phyloP scores from a whole-genome alignment of 2,797 vertebrate species.

The Myripristis jacobus region DNA sequence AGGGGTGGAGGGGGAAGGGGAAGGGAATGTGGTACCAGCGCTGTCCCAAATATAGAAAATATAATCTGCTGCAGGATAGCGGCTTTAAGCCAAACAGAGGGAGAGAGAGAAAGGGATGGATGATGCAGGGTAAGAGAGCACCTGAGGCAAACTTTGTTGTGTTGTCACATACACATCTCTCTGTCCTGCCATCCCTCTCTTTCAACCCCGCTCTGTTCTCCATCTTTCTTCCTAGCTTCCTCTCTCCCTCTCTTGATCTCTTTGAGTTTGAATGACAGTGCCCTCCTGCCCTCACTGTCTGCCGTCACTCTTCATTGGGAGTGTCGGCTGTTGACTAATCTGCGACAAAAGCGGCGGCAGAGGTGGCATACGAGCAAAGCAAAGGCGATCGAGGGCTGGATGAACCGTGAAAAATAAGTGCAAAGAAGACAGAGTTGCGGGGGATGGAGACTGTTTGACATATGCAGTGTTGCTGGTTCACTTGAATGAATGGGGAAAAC shows the following conservation, averaged over 20 bases:
- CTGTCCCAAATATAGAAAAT: slow-evolving; percentile 39
- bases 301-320: neutral
- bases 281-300: no score
- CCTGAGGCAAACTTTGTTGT: slow-evolving; percentile 3
- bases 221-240: neutral
- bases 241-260: neutral
- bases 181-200: neutral
- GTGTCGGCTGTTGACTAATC: no score
- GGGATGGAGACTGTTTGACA: neutral
- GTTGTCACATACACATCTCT: neutral
- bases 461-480: neutral
- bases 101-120: neutral
- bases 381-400: no score
- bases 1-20: neutral
- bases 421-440: neutral
- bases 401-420: neutral
- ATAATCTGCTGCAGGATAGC: slow-evolving; percentile 29
- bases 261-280: neutral
- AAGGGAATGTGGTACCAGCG: slow-evolving; percentile 25
- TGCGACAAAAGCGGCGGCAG: no score
- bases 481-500: neutral
- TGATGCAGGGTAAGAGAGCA: neutral
- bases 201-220: neutral
- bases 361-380: no score
- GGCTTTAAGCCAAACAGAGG: slow-evolving; percentile 24